Conservation (phyloP, 2,888 invertebrate genomes). For the Melangyna quadrimaculata region DNA sequence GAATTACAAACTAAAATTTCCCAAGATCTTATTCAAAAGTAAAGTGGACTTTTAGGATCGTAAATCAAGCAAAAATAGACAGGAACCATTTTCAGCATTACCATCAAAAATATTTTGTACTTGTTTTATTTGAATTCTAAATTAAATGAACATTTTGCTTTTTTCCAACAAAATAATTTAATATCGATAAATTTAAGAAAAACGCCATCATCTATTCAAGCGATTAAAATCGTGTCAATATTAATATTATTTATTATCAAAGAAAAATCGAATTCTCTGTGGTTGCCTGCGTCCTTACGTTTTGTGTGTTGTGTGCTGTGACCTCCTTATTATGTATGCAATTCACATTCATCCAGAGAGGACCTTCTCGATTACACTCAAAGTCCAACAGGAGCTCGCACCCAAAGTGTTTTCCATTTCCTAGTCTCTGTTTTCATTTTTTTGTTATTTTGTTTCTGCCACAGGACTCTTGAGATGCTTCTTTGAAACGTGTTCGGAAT, state of each 20-base stretch:
- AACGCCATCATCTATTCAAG: not conserved
- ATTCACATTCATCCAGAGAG: slow-evolving; percentile 47
- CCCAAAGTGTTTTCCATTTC: slow-evolving; percentile 24
- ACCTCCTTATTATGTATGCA: slow-evolving; percentile 50
- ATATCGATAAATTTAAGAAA: not conserved
- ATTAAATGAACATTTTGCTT: not conserved
- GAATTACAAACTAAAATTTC: not conserved
- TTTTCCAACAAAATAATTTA: not conserved
- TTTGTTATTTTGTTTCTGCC: not conserved
- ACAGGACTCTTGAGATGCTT: slow-evolving; percentile 46
- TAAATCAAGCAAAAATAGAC: not conserved
- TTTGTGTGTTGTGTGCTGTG: not conserved
- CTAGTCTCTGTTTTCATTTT: not conserved
- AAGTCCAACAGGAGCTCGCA: slow-evolving; percentile 19
- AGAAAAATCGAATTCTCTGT: not conserved
- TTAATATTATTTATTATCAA: slow-evolving; percentile 30
- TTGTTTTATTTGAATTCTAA: not conserved
- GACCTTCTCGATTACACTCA: slow-evolving; percentile 57
- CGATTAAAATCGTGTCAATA: slow-evolving; percentile 30
- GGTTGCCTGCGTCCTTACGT: not conserved
- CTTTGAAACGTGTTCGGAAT: slow-evolving; percentile 62
- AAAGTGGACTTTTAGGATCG: not conserved
- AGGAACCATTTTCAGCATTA: not conserved
- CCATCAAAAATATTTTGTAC: not conserved
- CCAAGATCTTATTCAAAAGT: not conserved